Percentiles rank a stretch among this genome's conserved stretches.
Evolutionary conservation across 2,113 vertebrate species (phyloP).

Genomic region (Poeciliopsis occidentalis): DNA sequence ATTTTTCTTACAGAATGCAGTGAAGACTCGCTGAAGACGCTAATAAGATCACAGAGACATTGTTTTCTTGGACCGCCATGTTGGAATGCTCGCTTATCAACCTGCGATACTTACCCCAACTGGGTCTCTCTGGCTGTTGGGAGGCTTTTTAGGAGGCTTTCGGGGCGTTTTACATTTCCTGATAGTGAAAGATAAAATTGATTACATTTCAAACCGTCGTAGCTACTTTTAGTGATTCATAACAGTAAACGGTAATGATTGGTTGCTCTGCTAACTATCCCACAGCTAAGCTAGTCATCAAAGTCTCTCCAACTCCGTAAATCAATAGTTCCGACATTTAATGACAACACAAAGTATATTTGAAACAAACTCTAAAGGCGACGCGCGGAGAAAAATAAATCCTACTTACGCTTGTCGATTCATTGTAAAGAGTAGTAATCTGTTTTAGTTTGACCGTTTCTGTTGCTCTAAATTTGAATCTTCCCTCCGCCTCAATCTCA

Average conservation of each 20-base stretch:
- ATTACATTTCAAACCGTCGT: background rate
- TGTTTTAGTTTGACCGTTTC: background rate
- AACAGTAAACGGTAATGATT: background rate
- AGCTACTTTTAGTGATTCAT: background rate
- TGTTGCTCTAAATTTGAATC: constrained; percentile 63
- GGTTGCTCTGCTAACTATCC: background rate
- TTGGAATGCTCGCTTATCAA: background rate
- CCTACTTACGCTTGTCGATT: constrained; percentile 72
- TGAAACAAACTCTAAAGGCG: accelerated
- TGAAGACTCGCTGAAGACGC: background rate
- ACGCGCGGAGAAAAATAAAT: background rate
- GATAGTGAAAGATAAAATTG: constrained; percentile 6
- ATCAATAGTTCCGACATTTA: background rate
- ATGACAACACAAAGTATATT: accelerated
- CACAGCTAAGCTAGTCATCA: background rate
- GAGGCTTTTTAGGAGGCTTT: constrained; percentile 75
- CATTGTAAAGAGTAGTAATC: constrained; percentile 56
- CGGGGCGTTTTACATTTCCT: constrained; percentile 80
- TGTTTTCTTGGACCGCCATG: background rate
- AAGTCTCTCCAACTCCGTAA: background rate
- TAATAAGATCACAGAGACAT: background rate
- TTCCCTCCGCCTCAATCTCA: constrained; percentile 67
- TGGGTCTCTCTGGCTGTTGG: constrained; percentile 82
- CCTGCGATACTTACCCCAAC: constrained; percentile 80
- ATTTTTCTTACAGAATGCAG: too few species aligned